Base-by-base conservation (phyloP, 2,888 invertebrate species). In the Polydrusus cervinus region DNA sequence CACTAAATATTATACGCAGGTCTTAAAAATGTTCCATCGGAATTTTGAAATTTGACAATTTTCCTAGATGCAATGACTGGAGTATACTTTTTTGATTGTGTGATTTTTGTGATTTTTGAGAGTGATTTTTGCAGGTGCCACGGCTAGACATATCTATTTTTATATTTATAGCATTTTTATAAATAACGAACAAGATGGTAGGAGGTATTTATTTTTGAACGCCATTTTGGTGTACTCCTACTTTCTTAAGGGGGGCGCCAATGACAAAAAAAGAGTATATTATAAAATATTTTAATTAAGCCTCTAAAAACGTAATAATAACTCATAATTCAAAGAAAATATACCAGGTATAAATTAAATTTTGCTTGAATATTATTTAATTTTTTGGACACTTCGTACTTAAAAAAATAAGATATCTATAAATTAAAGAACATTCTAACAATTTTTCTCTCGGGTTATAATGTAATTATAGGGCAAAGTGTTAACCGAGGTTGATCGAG, bases 111-210 rank as follows among this genome's bases (percentile, higher is more conserved):
- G 82, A 82, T 86, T 87, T 87, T 87, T 87, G 87, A 86, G 86
- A 85, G 82, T 85, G 85, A 84, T 85, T 86, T 87, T 87, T 87
- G 82, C 87, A 87, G 87, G 87, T 85, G 69, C 66, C 34, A 81
- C 80, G 80, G 81, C 69, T 71, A 60, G 79, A 80, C 79, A 75
- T 74, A 67, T 74, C 53, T 78, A 79, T 79, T 74, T 74, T 73
- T 78, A 76, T 79, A 79, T 77, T 69, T 40, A 70, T 74, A 61
- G 34, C 45, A 68, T 62, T 66, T 66, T 75, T 71, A 72, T 70
- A 47, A 47, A 38, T 68, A 53, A 53, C 34, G 0, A 60, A 43
- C 40, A 61, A 45, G 75, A 61, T 61, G 47, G 65, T 47, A 71
- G 71, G 75, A 61, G 65, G 53, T 43, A 57, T 13, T 34, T 16